Conservation (phyloP, 2,113 vertebrate genomes). For the Corvus cornix region DNA sequence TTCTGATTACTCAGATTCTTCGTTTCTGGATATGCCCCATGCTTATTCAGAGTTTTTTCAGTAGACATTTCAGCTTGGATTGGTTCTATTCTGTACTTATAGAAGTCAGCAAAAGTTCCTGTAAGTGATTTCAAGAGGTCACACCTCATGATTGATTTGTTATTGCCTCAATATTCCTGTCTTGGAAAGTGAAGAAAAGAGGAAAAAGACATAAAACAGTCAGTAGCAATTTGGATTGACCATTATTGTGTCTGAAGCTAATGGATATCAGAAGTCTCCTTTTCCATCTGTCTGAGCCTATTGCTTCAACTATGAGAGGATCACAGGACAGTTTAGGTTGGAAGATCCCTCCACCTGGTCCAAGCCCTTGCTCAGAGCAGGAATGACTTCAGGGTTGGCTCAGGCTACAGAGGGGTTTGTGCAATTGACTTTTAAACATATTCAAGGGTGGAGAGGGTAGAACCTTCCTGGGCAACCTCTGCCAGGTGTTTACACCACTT, state of each 20-base stretch:
- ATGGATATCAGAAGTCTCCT: not conserved
- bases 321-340: not conserved
- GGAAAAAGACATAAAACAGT: not conserved
- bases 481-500: not conserved
- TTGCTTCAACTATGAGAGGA: not conserved
- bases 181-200: not conserved
- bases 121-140: not conserved
- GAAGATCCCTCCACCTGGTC: not conserved
- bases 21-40: not conserved
- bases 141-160: not conserved
- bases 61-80: not conserved
- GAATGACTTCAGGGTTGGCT: not conserved
- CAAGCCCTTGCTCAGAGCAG: not conserved
- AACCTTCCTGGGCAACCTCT: not conserved
- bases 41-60: not conserved
- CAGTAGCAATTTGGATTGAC: fast-evolving
- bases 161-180: not conserved
- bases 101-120: not conserved
- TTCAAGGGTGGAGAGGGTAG: not conserved
- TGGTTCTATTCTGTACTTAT: not conserved
- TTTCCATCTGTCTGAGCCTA: not conserved
- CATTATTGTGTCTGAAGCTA: not conserved
- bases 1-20: not conserved
- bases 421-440: not conserved
- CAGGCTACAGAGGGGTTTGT: not conserved